Conservation (phyloP, 2,888 invertebrate species). For the Celastrina argiolus region DNA sequence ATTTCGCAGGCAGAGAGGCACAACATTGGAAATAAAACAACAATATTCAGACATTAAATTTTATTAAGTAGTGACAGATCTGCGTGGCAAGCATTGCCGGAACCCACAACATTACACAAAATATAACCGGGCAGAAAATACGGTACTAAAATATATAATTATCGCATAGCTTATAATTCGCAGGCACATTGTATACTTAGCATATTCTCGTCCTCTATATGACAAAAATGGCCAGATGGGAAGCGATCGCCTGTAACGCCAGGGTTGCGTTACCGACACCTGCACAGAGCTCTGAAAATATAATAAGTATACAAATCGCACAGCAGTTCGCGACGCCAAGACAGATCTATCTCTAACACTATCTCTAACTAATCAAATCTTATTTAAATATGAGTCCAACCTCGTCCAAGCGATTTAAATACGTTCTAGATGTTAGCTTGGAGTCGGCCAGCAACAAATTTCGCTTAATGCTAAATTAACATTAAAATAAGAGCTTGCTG, state of each 20-base stretch:
- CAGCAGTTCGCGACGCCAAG: constrained; percentile 58
- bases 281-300: constrained; percentile 13
- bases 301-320: constrained; percentile 15
- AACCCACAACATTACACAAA: neutral
- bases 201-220: neutral
- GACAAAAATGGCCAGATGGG: neutral
- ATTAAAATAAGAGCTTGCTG: constrained; percentile 20
- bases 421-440: neutral
- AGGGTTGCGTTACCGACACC: neutral
- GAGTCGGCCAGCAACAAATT: constrained; percentile 41
- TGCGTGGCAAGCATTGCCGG: constrained; percentile 39
- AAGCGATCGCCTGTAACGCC: neutral
- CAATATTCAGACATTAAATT: constrained; percentile 66
- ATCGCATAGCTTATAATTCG: constrained; percentile 19
- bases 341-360: constrained; percentile 71
- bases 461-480: constrained; percentile 52
- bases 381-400: constrained; percentile 42
- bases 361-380: constrained; percentile 62
- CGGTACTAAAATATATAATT: neutral
- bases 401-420: constrained; percentile 33
- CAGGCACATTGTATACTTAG: constrained; percentile 9
- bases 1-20: constrained; percentile 29
- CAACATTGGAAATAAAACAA: constrained; percentile 61
- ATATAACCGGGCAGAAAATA: neutral
- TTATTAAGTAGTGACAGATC: constrained; percentile 74